phyloP scores from a whole-genome alignment of 2,113 vertebrate genomes.

The Noturus placidus region DNA sequence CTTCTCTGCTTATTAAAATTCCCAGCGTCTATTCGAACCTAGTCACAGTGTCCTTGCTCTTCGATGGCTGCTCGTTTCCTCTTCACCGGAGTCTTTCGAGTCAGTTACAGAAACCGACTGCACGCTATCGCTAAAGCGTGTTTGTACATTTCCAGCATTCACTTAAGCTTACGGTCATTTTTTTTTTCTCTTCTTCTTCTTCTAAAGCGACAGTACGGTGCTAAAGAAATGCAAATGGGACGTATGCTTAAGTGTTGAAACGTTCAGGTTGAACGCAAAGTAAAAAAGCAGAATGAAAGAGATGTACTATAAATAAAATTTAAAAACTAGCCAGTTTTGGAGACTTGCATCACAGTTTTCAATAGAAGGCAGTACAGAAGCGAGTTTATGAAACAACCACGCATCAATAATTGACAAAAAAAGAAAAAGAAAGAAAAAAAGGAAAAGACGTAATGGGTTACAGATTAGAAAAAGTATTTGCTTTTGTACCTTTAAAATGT shows the following conservation, averaged over 20 bases:
- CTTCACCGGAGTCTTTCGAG: conserved; percentile 24
- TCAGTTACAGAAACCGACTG: conserved; percentile 7
- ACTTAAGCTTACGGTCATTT: not conserved
- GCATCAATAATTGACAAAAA: conserved; percentile 68
- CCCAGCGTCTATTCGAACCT: conserved; percentile 39
- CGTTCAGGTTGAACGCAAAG: not conserved
- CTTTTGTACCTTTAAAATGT: conserved; percentile 75
- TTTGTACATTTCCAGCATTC: conserved; percentile 32
- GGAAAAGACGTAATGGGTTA: conserved; percentile 50
- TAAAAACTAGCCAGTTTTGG: conserved; percentile 42
- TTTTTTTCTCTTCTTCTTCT: not conserved
- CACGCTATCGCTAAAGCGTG: conserved; percentile 31
- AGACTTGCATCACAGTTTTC: conserved; percentile 57
- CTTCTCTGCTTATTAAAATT: conserved; percentile 48
- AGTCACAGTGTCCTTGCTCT: conserved; percentile 33
- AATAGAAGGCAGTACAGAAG: conserved; percentile 56
- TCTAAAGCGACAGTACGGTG: conserved; percentile 41
- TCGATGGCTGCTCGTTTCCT: conserved; percentile 36
- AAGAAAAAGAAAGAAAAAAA: conserved; percentile 44
- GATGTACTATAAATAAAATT: conserved; percentile 59
- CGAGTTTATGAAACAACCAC: conserved; percentile 69
- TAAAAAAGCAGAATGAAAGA: conserved; percentile 29
- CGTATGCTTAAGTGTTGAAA: not conserved
- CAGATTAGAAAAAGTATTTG: conserved; percentile 71
- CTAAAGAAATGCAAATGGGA: not conserved